Evolutionary conservation across 2,888 invertebrate genomes (phyloP).

Genomic region (Physocephala rufipes): DNA sequence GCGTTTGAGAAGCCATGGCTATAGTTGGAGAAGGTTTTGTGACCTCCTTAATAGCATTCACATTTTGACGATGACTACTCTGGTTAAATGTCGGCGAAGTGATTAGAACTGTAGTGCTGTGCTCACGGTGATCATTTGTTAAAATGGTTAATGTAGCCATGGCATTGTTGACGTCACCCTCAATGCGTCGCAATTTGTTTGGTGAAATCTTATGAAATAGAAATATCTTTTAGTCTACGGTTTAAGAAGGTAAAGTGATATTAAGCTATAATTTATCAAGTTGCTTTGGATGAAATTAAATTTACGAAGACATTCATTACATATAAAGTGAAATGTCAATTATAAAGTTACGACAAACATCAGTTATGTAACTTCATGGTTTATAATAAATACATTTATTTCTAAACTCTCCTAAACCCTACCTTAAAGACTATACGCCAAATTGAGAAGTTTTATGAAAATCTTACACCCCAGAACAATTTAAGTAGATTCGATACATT

Average conservation of each 20-base stretch:
- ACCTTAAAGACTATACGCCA: too few species aligned
- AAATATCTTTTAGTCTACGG: neutral
- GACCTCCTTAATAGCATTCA: slow-evolving; percentile 19
- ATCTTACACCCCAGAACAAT: too few species aligned
- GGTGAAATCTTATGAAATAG: slow-evolving; percentile 47
- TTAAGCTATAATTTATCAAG: neutral
- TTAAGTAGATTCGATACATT: too few species aligned
- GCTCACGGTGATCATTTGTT: slow-evolving; percentile 39
- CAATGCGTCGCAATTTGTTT: slow-evolving; percentile 53
- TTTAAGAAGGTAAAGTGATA: neutral
- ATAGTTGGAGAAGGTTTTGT: slow-evolving; percentile 33
- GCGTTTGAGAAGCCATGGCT: slow-evolving; percentile 33
- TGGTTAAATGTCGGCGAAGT: slow-evolving; percentile 39
- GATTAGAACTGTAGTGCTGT: slow-evolving; percentile 33
- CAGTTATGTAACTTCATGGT: too few species aligned
- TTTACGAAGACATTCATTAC: too few species aligned
- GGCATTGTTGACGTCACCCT: slow-evolving; percentile 52
- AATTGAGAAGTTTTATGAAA: too few species aligned
- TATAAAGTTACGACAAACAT: too few species aligned
- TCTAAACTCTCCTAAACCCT: too few species aligned
- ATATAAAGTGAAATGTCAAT: too few species aligned
- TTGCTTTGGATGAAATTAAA: too few species aligned
- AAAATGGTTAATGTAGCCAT: slow-evolving; percentile 47
- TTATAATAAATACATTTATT: too few species aligned
- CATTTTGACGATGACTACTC: slow-evolving; percentile 12